A percentile compares a stretch with the other conserved stretches of the same genome.
These are phyloP conservation scores for Myiagra hebetior DNA, from an alignment of 2,113 vertebrate species.

Conservation along the genomic window DNA sequence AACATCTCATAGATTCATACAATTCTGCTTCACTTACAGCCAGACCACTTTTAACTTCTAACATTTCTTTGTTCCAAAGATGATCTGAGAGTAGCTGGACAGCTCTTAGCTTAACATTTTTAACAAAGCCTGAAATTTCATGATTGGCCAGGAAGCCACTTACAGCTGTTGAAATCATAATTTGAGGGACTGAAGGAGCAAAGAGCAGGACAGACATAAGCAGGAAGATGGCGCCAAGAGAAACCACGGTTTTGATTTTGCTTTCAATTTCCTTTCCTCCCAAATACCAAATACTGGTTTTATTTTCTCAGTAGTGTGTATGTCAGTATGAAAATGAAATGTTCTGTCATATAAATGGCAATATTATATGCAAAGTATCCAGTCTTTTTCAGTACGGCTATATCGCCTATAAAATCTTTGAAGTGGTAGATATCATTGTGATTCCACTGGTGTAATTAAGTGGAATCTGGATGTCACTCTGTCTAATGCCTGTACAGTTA, in stretches of 20 bases:
- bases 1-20: slow-evolving; percentile 14
- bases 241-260: background rate
- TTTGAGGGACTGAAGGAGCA: background rate
- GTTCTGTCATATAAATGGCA: background rate
- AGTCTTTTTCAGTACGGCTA: background rate
- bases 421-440: background rate
- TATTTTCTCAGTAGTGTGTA: background rate
- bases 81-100: background rate
- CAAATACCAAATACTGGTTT: background rate
- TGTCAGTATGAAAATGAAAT: background rate
- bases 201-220: background rate
- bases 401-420: background rate
- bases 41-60: slow-evolving; percentile 5
- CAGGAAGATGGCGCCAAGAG: background rate
- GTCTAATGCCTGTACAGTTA: background rate
- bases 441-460: background rate
- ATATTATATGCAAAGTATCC: background rate
- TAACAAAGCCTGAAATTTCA: background rate
- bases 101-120: background rate
- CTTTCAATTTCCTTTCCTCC: background rate
- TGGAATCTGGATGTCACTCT: background rate
- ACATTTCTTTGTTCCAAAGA: background rate
- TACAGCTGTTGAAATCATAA: background rate
- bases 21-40: slow-evolving; percentile 60
- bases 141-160: background rate